Evolutionary conservation across 2,797 vertebrate species (phyloP).

Genomic region (Crocodylus rhombifer): DNA sequence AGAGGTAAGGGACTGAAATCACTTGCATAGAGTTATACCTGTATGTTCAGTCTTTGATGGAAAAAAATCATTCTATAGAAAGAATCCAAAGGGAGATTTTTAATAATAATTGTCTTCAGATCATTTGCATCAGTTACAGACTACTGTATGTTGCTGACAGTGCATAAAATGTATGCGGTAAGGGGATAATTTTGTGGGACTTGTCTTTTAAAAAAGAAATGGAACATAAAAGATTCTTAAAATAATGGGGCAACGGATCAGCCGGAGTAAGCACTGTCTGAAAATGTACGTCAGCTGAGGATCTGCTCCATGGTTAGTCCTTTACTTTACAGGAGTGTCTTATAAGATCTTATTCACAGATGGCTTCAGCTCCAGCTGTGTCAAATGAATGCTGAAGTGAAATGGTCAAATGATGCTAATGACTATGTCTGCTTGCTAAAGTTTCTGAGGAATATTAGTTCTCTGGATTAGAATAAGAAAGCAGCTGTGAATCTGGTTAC

Average conservation of each 20-base stretch:
- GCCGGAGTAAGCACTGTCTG: neutral
- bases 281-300: neutral
- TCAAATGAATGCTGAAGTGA: constrained; percentile 64
- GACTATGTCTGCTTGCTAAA: constrained; percentile 31
- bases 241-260: neutral
- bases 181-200: neutral
- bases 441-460: constrained; percentile 66
- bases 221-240: neutral
- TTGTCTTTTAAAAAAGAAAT: neutral
- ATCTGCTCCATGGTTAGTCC: constrained; percentile 51
- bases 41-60: neutral
- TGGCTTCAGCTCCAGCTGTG: constrained; percentile 58
- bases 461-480: constrained; percentile 27
- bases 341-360: neutral
- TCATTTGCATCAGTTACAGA: neutral
- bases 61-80: neutral
- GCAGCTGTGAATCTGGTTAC: constrained; percentile 41
- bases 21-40: constrained; percentile 5
- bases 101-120: neutral
- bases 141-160: neutral
- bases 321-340: constrained; percentile 42
- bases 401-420: constrained; percentile 72
- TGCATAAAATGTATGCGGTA: neutral
- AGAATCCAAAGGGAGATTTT: neutral
- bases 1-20: constrained; percentile 60